phyloP scores from a whole-genome alignment of 1,140 invertebrate species.

The Copidosoma floridanum region DNA sequence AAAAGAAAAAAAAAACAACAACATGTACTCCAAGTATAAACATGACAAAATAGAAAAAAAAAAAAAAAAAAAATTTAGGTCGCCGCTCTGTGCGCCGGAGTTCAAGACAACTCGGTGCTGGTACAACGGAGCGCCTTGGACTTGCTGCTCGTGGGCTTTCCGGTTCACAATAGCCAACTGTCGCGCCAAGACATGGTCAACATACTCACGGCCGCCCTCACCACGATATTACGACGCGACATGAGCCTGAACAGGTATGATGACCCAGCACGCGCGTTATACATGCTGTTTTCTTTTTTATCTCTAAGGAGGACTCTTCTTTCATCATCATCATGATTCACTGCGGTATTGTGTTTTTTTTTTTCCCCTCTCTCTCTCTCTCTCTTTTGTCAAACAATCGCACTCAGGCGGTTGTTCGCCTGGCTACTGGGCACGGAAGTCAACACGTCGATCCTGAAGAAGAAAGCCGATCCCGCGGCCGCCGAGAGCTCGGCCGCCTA shows the following conservation, averaged over 20 bases:
- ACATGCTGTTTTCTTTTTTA: not conserved
- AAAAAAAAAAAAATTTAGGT: conserved; percentile 49
- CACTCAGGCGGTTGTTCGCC: conserved; percentile 72
- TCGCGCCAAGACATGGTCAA: conserved; percentile 72
- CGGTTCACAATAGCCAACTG: conserved; percentile 80
- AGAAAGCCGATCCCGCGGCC: conserved; percentile 42
- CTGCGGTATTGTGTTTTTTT: not conserved
- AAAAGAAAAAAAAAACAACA: too few relatives aligned
- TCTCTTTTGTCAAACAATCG: too few relatives aligned
- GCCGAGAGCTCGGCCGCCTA: conserved; percentile 59
- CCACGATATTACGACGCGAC: conserved; percentile 83
- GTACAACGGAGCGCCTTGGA: conserved; percentile 88
- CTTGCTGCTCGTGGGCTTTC: conserved; percentile 80
- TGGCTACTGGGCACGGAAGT: conserved; percentile 80
- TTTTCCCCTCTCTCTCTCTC: too few relatives aligned
- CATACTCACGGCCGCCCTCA: conserved; percentile 76
- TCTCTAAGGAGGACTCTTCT: too few relatives aligned
- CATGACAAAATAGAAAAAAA: too few relatives aligned
- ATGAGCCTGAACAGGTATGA: conserved; percentile 83
- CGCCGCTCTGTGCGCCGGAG: conserved; percentile 67
- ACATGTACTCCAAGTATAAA: too few relatives aligned
- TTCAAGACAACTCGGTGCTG: conserved; percentile 79
- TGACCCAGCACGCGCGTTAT: too few relatives aligned
- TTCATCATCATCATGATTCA: not conserved
- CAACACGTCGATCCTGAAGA: conserved; percentile 60